These are phyloP conservation scores for Paraescarpia echinospica DNA, from an alignment of 1,140 invertebrate species.

Conservation along the genomic window DNA sequence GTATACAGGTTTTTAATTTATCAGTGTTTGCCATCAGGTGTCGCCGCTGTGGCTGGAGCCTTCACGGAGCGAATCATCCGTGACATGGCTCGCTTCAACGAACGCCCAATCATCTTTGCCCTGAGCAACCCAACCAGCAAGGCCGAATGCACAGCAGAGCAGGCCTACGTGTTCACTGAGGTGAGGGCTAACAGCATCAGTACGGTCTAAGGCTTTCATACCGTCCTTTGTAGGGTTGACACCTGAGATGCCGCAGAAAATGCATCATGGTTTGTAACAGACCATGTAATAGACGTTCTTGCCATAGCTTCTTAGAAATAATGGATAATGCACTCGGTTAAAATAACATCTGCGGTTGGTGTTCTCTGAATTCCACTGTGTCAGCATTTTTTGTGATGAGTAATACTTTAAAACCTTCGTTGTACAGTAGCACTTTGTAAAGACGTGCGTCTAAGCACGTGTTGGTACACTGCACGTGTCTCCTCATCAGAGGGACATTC, in stretches of 20 bases:
- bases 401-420: neutral
- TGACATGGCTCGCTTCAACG: constrained; percentile 52
- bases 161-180: constrained; percentile 51
- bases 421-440: neutral
- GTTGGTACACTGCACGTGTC: no score
- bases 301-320: neutral
- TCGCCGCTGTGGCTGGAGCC: constrained; percentile 52
- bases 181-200: constrained; percentile 30
- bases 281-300: neutral
- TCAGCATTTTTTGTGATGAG: neutral
- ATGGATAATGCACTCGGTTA: neutral
- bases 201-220: neutral
- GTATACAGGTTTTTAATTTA: neutral
- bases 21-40: constrained; percentile 40
- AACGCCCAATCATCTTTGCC: constrained; percentile 57
- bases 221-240: neutral
- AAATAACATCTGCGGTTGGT: neutral
- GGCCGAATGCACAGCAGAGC: constrained; percentile 58
- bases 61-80: constrained; percentile 53
- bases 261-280: neutral
- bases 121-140: constrained; percentile 57
- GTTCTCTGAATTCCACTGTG: neutral
- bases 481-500: no score
- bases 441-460: no score
- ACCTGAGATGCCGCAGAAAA: neutral